A percentile compares a stretch with the other conserved stretches of the same genome.
Evolutionary conservation across 2,888 invertebrate genomes (phyloP).

Genomic region (Cenopis cana): DNA sequence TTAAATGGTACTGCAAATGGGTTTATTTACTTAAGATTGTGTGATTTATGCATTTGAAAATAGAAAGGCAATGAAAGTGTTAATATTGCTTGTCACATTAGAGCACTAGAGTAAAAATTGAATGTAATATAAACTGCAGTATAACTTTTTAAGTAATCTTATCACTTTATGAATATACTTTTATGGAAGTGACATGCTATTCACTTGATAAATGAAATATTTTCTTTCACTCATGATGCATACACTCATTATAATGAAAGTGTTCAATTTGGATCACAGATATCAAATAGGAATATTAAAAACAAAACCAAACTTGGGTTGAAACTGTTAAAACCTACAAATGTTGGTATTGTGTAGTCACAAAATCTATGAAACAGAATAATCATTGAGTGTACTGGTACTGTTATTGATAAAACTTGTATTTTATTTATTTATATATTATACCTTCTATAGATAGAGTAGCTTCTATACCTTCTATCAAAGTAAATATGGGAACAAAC

Average conservation of each 20-base stretch:
- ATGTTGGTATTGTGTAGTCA: too few relatives aligned
- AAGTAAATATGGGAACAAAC: too few relatives aligned
- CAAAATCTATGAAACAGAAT: background rate
- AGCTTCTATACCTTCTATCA: too few relatives aligned
- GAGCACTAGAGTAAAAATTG: background rate
- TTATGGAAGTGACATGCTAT: background rate
- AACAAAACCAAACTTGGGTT: too few relatives aligned
- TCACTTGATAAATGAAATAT: background rate
- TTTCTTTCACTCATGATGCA: too few relatives aligned
- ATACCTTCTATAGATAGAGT: too few relatives aligned
- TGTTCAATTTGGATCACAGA: background rate
- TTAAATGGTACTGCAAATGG: too few relatives aligned
- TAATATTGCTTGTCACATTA: background rate
- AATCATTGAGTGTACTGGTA: background rate
- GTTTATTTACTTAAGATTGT: background rate
- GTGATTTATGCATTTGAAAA: background rate
- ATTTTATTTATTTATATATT: too few relatives aligned
- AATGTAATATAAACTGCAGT: background rate
- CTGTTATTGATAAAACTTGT: background rate
- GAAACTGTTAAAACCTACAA: too few relatives aligned
- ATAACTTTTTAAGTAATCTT: background rate
- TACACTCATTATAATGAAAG: background rate
- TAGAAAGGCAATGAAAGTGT: background rate
- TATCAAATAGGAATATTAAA: background rate
- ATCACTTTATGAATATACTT: background rate